Evolutionary conservation across 2,113 vertebrate species (phyloP).

Genomic region (Vombatus ursinus): DNA sequence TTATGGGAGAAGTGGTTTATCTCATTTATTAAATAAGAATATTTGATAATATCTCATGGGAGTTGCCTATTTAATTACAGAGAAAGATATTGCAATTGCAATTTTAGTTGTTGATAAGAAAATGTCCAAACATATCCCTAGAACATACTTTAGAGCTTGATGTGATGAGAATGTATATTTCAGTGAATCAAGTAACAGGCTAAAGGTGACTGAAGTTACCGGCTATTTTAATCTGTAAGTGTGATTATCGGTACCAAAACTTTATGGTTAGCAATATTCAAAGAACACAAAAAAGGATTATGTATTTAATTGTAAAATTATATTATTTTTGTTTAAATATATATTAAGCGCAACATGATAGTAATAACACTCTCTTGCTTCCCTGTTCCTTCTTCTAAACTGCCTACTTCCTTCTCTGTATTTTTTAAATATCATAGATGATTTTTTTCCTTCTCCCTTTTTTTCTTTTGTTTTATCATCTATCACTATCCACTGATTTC

Average conservation of each 20-base stretch:
- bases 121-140: background rate
- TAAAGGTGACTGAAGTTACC: background rate
- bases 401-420: background rate
- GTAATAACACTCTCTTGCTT: background rate
- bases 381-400: background rate
- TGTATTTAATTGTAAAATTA: background rate
- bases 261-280: background rate
- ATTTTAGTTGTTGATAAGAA: background rate
- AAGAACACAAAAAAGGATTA: background rate
- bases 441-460: no score
- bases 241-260: background rate
- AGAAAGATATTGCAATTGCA: background rate
- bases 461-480: background rate
- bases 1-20: background rate
- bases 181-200: background rate
- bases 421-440: background rate
- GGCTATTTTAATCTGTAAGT: background rate
- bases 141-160: background rate
- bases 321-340: background rate
- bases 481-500: background rate
- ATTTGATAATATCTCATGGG: background rate
- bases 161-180: background rate
- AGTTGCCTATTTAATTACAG: background rate
- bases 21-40: background rate
- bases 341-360: background rate